Evolutionary conservation across 1,140 invertebrate genomes (phyloP), one percentile per base, ranked within the genome.

Genomic region (Caenorhabditis briggsae): DNA sequence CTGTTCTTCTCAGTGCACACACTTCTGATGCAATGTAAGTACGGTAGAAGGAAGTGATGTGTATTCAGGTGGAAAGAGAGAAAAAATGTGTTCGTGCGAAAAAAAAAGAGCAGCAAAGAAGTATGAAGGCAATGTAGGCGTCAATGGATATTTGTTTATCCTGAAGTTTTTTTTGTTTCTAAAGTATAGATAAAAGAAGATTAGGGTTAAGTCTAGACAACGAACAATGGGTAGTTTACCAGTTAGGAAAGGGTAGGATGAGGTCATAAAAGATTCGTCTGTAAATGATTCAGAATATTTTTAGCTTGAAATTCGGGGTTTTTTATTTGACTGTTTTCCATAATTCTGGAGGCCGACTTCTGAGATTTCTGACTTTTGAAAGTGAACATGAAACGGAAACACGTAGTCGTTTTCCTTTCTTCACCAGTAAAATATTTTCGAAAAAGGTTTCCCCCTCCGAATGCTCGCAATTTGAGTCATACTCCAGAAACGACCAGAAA

Each of bases 21-120:
- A 78, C 46, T 78, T 50, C 70, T 20, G 70, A 78, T 23, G 70
- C 70, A 48, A 78, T 78, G 70, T 78, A 33, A 78, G 70, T 78
- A 70, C 64, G 33, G 64, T 70, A 70, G 58, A 20, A 59, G 43
- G 64, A 70, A 70, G 16, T 46, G 59, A 61, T 7, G 23, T 64
- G 61, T 23, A 64, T 25, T 64, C 9, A 41, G 33, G 61, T 46
- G 33, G 64, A 43, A 70, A 70, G 41, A n/a, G 18, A n/a, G 18
- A 58, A 1, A 58, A 58, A 58, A n/a, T 18, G n/a, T 18, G n/a
- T 58, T 16, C 12, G n/a, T 58, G n/a, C 16, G 59, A 20, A 20
- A 20, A 5, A 20, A 58, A 18, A n/a, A 9, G 56, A 5, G 56
- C 8, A 25, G 11, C 9, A 61, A 1, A 20, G 20, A 11, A 16